These are phyloP conservation scores for Brachionus angularis DNA, from an alignment of 1,140 invertebrate species.

Conservation along the genomic window DNA sequence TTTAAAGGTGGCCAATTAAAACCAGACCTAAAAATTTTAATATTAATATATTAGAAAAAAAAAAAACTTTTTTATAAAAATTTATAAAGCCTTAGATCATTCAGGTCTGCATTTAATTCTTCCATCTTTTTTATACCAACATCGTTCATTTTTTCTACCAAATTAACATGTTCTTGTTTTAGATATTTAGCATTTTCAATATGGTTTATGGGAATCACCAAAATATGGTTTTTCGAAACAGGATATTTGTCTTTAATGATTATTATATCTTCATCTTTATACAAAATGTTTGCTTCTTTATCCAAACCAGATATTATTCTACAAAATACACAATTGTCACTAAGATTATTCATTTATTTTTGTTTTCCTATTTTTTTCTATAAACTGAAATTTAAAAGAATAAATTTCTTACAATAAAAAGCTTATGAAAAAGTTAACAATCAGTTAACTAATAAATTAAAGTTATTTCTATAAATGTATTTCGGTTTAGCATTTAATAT, in stretches of 20 bases:
- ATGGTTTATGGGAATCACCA: conserved; percentile 10
- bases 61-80: too few species aligned
- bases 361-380: background rate
- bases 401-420: background rate
- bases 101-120: conserved; percentile 27
- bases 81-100: background rate
- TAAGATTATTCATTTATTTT: conserved; percentile 10
- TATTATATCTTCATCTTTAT: conserved; percentile 26
- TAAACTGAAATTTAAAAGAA: too few species aligned
- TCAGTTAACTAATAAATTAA: too few species aligned
- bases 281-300: background rate
- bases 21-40: background rate
- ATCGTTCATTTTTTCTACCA: conserved; percentile 38
- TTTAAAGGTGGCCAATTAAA: conserved; percentile 41
- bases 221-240: background rate
- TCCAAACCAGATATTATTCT: conserved; percentile 1
- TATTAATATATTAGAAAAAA: too few species aligned
- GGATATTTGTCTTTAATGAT: conserved; percentile 43
- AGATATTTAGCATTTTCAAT: conserved; percentile 30
- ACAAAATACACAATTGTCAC: conserved; percentile 30
- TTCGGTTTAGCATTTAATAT: too few species aligned
- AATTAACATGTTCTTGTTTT: background rate
- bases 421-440: too few species aligned
- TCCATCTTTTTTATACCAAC: conserved; percentile 3
- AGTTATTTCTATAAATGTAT: too few species aligned